Conservation (phyloP, 1,140 invertebrate species). For the Ruditapes philippinarum region DNA sequence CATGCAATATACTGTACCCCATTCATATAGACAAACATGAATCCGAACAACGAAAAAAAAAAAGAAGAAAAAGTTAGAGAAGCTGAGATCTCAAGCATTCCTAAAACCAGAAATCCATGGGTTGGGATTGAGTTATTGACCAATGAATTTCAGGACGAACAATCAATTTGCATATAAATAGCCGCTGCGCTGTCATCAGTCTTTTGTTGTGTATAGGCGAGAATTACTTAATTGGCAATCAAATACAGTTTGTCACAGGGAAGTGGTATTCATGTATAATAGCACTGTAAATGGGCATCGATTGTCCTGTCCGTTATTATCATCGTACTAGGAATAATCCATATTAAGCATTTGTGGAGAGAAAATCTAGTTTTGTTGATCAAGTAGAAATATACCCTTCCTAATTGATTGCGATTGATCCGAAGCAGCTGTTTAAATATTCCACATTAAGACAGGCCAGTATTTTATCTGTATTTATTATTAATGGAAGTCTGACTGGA, state of each 20-base stretch:
- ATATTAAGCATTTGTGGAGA: not conserved
- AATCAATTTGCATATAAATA: conserved; percentile 51
- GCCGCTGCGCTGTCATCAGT: conserved; percentile 6
- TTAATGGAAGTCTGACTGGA: too few species aligned
- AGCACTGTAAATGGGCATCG: conserved; percentile 5
- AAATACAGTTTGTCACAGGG: not conserved
- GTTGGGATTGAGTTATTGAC: conserved; percentile 35
- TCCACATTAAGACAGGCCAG: too few species aligned
- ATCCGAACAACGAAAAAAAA: conserved; percentile 2
- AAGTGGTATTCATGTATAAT: conserved; percentile 8
- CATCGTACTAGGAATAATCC: not conserved
- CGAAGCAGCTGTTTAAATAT: too few species aligned
- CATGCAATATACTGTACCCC: not conserved
- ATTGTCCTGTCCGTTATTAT: too few species aligned
- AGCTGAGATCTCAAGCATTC: too few species aligned
- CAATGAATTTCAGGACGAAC: conserved; percentile 30
- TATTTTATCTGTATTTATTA: too few species aligned
- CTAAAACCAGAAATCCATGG: conserved; percentile 20
- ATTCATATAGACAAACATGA: conserved; percentile 21
- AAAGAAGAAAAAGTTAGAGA: too few species aligned
- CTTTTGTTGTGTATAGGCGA: conserved; percentile 43
- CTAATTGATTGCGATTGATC: too few species aligned
- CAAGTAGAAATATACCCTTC: not conserved
- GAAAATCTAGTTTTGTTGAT: not conserved
- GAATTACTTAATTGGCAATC: conserved; percentile 55